phyloP scores from a whole-genome alignment of 2,888 invertebrate species.

The Buathra laborator region DNA sequence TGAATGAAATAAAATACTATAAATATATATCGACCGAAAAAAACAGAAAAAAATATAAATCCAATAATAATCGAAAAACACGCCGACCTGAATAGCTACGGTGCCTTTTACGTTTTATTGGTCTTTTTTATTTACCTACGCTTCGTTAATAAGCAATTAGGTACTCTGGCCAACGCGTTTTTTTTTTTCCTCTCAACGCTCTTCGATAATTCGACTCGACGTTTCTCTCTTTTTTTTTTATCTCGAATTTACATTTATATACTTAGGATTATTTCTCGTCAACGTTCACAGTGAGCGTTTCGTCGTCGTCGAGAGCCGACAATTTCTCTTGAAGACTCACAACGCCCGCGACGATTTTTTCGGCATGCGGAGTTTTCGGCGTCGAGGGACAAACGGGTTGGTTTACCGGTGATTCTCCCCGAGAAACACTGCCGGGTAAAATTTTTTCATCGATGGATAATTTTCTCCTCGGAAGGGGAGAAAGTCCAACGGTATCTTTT shows the following conservation, averaged over 20 bases:
- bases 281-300: slow-evolving; percentile 53
- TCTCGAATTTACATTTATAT: slow-evolving; percentile 28
- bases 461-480: slow-evolving; percentile 13
- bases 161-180: not conserved
- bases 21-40: not conserved
- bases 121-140: not conserved
- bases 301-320: slow-evolving; percentile 51
- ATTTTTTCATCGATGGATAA: slow-evolving; percentile 60
- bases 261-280: slow-evolving; percentile 64
- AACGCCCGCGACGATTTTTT: slow-evolving; percentile 71
- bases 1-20: slow-evolving; percentile 36
- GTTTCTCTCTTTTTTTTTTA: not conserved
- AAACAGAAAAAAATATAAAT: slow-evolving; percentile 1
- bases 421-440: slow-evolving; percentile 56
- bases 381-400: slow-evolving; percentile 57
- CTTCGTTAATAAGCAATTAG: not conserved
- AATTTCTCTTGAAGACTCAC: slow-evolving; percentile 66
- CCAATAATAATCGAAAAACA: not conserved
- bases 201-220: slow-evolving; percentile 3
- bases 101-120: not conserved
- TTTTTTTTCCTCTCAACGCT: not conserved
- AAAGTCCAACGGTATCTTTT: not conserved
- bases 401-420: slow-evolving; percentile 27
- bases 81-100: not conserved
- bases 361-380: slow-evolving; percentile 71